A percentile compares a stretch with the other conserved stretches of the same genome.
These are phyloP conservation scores for Somateria mollissima DNA, from an alignment of 2,797 vertebrate genomes.

Conservation along the genomic window DNA sequence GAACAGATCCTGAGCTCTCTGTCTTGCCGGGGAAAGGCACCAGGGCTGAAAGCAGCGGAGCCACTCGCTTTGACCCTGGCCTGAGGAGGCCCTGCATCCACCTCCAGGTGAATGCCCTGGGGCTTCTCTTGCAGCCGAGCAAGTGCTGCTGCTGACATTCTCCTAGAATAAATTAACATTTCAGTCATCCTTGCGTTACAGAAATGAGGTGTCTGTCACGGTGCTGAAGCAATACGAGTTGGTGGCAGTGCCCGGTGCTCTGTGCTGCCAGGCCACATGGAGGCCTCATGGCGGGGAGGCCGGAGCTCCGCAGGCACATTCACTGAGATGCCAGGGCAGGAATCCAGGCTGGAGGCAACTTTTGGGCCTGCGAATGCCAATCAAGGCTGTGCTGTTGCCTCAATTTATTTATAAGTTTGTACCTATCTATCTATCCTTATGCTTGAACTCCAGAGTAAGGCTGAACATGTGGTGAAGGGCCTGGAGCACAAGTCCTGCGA, in stretches of 20 bases:
- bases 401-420: neutral
- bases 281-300: neutral
- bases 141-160: neutral
- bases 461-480: too few relatives aligned
- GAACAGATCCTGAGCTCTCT: neutral
- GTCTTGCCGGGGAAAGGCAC: neutral
- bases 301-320: neutral
- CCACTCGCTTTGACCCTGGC: neutral
- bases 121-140: neutral
- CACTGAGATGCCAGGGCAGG: neutral
- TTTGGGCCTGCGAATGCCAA: neutral
- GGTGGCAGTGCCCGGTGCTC: neutral
- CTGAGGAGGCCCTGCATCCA: neutral
- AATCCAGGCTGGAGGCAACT: neutral
- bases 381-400: neutral
- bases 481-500: too few relatives aligned
- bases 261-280: neutral
- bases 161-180: slow-evolving; percentile 44
- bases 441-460: neutral
- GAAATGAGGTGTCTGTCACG: neutral
- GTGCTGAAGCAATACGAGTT: neutral
- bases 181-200: neutral
- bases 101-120: slow-evolving; percentile 25
- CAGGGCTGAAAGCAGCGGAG: neutral
- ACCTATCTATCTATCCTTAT: neutral